Percentiles rank a stretch among this genome's conserved stretches.
Evolutionary conservation across 2,113 vertebrate genomes (phyloP).

Genomic region (Dromaius novaehollandiae): DNA sequence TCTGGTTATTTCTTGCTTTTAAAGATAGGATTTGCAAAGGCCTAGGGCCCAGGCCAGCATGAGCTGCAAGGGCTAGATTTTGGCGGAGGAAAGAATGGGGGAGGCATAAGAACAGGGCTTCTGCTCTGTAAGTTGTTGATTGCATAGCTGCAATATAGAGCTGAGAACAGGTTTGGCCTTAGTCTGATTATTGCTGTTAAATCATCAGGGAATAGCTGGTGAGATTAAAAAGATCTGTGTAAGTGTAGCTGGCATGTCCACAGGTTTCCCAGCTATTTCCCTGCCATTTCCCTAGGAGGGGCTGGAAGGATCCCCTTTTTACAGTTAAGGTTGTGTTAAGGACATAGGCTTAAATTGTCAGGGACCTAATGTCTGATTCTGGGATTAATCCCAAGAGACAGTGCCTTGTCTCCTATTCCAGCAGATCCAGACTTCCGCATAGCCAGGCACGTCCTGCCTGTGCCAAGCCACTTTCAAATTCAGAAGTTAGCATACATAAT

Average conservation of each 20-base stretch:
- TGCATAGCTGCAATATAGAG: neutral
- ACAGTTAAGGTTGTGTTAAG: neutral
- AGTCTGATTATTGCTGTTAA: neutral
- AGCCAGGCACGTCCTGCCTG: neutral
- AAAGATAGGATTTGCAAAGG: neutral
- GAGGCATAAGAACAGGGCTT: neutral
- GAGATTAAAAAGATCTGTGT: neutral
- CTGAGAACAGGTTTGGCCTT: neutral
- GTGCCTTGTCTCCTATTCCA: fast-evolving
- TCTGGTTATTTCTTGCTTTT: neutral
- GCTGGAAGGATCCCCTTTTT: neutral
- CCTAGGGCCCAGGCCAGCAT: neutral
- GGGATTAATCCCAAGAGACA: neutral
- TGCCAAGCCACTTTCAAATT: neutral
- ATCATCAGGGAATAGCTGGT: neutral
- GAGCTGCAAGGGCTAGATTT: neutral
- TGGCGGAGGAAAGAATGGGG: neutral
- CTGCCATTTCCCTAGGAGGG: neutral
- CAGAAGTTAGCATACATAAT: neutral
- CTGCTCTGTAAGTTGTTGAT: neutral
- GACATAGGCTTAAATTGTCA: neutral
- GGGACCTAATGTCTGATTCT: neutral
- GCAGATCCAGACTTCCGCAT: neutral
- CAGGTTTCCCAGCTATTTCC: neutral
- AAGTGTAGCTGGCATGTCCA: neutral